A percentile compares a stretch with the other conserved stretches of the same genome.
Conservation (phyloP, 1,140 invertebrate genomes). For the Chelonus insularis region DNA sequence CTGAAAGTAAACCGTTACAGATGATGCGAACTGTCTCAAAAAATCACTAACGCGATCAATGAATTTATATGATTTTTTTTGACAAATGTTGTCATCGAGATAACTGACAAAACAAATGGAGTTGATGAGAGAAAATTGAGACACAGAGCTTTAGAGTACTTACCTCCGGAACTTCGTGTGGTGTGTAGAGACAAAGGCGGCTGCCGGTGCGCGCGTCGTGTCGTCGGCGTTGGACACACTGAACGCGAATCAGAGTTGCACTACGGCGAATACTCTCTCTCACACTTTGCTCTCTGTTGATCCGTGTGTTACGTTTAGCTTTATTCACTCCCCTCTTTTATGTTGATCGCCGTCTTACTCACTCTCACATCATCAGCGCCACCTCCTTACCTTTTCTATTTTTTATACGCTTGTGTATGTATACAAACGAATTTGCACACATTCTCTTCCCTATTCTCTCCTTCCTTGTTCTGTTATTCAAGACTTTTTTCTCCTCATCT, state of each 20-base stretch:
- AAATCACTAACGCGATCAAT: neutral
- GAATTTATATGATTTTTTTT: conserved; percentile 12
- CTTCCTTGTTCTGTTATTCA: neutral
- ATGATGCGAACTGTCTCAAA: neutral
- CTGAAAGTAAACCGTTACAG: conserved; percentile 16
- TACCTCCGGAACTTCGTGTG: conserved; percentile 24
- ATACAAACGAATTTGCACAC: neutral
- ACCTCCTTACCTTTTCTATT: neutral
- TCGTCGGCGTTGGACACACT: conserved; percentile 26
- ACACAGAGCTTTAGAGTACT: conserved; percentile 9
- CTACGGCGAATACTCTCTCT: conserved; percentile 25
- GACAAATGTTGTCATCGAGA: neutral
- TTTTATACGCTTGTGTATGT: neutral
- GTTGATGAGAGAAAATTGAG: neutral
- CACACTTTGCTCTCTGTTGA: neutral
- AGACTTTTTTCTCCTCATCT: neutral
- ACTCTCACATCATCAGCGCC: neutral
- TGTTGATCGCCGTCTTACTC: neutral
- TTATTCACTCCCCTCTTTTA: neutral
- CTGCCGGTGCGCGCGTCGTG: conserved; percentile 28
- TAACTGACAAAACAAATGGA: neutral
- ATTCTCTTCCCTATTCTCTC: neutral
- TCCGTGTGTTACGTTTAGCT: conserved; percentile 6
- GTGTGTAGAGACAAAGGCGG: conserved; percentile 26
- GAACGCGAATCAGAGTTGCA: conserved; percentile 20